phyloP scores from a whole-genome alignment of 2,888 invertebrate species.

The Sicus ferrugineus region DNA sequence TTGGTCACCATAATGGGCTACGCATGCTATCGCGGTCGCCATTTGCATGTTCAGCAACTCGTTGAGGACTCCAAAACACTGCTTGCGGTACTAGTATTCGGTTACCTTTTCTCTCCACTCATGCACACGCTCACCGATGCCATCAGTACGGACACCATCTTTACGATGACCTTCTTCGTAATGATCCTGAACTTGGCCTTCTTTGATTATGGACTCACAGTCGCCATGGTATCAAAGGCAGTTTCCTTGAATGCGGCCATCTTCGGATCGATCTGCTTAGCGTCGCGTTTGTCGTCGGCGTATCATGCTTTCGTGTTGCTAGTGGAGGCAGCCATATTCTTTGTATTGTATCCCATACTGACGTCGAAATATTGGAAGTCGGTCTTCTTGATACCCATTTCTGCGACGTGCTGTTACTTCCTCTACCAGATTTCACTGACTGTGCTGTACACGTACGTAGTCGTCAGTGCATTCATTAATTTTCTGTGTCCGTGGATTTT shows the following conservation, averaged over 20 bases:
- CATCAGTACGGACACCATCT: slow-evolving; percentile 97
- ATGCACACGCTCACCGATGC: slow-evolving; percentile 94
- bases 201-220: slow-evolving; percentile 87
- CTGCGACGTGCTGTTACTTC: slow-evolving; percentile 66
- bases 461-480: slow-evolving; percentile 72
- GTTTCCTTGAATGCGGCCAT: slow-evolving; percentile 94
- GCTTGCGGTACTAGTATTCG: slow-evolving; percentile 82
- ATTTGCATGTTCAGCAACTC: slow-evolving; percentile 47
- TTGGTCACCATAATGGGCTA: slow-evolving; percentile 71
- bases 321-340: slow-evolving; percentile 87
- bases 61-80: slow-evolving; percentile 79
- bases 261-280: slow-evolving; percentile 93
- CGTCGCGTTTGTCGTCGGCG: slow-evolving; percentile 86
- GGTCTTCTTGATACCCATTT: slow-evolving; percentile 67
- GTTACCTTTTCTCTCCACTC: slow-evolving; percentile 89
- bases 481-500: slow-evolving; percentile 79
- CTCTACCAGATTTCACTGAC: slow-evolving; percentile 70
- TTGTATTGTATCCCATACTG: slow-evolving; percentile 87
- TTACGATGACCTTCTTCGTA: slow-evolving; percentile 89
- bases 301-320: slow-evolving; percentile 89
- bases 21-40: slow-evolving; percentile 66
- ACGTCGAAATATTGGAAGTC: slow-evolving; percentile 71
- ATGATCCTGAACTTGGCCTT: slow-evolving; percentile 88
- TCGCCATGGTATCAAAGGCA: slow-evolving; percentile 88
- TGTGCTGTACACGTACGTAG: slow-evolving; percentile 71